These are phyloP conservation scores for Acromyrmex heyeri DNA, from an alignment of 1,140 invertebrate species.

Conservation along the genomic window DNA sequence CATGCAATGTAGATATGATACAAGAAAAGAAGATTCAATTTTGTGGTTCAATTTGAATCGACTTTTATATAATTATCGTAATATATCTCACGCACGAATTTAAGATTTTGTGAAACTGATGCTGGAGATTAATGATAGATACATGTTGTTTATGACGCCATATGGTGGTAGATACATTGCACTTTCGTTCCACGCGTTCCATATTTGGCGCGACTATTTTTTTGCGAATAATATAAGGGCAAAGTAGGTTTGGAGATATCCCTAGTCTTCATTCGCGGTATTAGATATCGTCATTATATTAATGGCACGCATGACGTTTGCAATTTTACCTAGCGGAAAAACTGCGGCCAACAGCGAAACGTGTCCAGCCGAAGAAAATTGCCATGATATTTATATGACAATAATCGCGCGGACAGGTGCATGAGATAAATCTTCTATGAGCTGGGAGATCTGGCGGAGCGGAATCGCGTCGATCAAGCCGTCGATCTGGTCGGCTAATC, in stretches of 20 bases:
- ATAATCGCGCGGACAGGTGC: constrained; percentile 56
- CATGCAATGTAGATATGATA: background rate
- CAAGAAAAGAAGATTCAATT: no score
- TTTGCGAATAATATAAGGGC: constrained; percentile 39
- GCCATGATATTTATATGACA: constrained; percentile 60
- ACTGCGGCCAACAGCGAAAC: background rate
- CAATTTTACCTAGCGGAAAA: constrained; percentile 46
- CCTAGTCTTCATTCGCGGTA: constrained; percentile 11
- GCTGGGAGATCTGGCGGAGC: constrained; percentile 15
- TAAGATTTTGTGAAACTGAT: background rate
- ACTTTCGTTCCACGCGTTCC: constrained; percentile 14
- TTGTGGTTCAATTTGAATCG: background rate
- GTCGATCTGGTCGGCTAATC: constrained; percentile 32
- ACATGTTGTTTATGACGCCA: constrained; percentile 44
- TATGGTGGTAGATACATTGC: constrained; percentile 50
- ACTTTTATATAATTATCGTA: constrained; percentile 8
- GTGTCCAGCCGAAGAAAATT: background rate
- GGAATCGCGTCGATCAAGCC: constrained; percentile 23
- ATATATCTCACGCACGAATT: background rate
- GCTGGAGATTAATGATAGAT: constrained; percentile 25
- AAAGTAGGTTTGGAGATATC: constrained; percentile 27
- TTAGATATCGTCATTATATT: constrained; percentile 42
- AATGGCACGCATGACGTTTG: constrained; percentile 43
- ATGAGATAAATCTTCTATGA: constrained; percentile 59
- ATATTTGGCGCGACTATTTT: constrained; percentile 37